phyloP scores from a whole-genome alignment of 2,888 invertebrate genomes.

The Julus scanicus region DNA sequence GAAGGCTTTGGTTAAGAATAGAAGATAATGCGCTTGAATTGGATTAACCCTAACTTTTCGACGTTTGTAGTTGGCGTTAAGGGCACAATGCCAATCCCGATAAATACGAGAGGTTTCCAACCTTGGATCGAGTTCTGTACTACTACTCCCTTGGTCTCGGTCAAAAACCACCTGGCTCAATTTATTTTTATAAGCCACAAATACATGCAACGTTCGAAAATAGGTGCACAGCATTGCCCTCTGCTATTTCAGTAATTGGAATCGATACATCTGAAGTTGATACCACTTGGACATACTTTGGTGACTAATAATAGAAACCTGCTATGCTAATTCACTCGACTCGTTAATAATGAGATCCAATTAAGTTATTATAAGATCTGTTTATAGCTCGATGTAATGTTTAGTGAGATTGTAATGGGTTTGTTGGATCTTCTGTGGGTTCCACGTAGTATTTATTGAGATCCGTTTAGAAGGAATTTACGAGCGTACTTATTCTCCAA shows the following conservation, averaged over 20 bases:
- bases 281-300: not conserved
- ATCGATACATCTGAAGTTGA: conserved; percentile 19
- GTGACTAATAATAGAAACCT: not conserved
- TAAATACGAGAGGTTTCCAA: conserved; percentile 28
- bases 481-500: no score
- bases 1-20: not conserved
- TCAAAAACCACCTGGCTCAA: conserved; percentile 42
- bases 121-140: conserved; percentile 37
- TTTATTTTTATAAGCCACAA: conserved; percentile 39
- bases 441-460: no score
- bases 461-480: no score
- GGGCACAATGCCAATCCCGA: conserved; percentile 35
- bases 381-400: not conserved
- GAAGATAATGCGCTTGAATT: conserved; percentile 23
- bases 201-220: not conserved
- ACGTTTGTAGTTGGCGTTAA: conserved; percentile 16
- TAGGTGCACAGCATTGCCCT: conserved; percentile 39
- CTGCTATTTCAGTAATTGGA: not conserved
- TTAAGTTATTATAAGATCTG: not conserved
- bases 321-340: not conserved
- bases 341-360: not conserved
- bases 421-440: not conserved
- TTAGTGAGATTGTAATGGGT: not conserved
- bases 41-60: conserved; percentile 20
- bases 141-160: conserved; percentile 21